Percentiles rank a stretch among this genome's conserved stretches.
phyloP scores from a whole-genome alignment of 2,113 vertebrate genomes.

The Columba janthina region DNA sequence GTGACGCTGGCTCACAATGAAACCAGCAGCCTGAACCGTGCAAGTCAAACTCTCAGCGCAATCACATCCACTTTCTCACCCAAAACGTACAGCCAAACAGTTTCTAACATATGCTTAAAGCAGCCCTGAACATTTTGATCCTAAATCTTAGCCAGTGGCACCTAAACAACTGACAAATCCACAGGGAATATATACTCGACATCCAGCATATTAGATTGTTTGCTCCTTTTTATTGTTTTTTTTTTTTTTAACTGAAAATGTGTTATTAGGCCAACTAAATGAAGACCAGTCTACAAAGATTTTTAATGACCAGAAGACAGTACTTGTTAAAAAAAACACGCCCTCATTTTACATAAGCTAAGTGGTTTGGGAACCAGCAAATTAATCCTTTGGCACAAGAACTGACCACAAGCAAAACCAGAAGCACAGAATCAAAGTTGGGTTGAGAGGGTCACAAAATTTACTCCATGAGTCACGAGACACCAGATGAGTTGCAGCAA shows the following conservation, averaged over 20 bases:
- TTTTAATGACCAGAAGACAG: not conserved
- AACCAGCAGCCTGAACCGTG: not conserved
- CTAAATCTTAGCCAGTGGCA: not conserved
- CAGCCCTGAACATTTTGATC: not conserved
- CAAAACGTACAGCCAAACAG: not conserved
- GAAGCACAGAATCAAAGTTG: not conserved
- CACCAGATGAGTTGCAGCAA: not conserved
- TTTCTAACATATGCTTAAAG: not conserved
- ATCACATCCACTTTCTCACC: not conserved
- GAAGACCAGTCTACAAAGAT: not conserved
- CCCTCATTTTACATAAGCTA: not conserved
- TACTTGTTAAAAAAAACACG: not conserved
- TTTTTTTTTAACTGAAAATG: not conserved
- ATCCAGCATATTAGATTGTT: not conserved
- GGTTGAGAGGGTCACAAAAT: not conserved
- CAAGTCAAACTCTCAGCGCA: not conserved
- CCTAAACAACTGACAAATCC: not conserved
- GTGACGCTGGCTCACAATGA: not conserved
- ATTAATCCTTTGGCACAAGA: not conserved
- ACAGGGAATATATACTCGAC: not conserved
- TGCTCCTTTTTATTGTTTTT: not conserved
- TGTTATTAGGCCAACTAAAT: not conserved
- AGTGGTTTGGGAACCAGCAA: not conserved
- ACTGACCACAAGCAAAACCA: not conserved
- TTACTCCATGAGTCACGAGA: not conserved